phyloP scores from a whole-genome alignment of 2,888 invertebrate genomes.

The Andrena fulva region DNA sequence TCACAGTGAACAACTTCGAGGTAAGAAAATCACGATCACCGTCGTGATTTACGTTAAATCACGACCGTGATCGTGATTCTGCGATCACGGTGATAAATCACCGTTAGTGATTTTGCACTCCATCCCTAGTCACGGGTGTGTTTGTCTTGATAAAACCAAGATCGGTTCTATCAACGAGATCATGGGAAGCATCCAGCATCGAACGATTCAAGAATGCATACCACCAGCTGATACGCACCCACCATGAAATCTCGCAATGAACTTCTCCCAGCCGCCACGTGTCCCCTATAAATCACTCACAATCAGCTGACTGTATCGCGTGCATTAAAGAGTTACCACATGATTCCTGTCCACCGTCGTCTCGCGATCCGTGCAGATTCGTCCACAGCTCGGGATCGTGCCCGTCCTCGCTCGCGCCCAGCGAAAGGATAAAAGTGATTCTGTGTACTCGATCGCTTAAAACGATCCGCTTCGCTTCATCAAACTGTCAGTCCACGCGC shows the following conservation, averaged over 20 bases:
- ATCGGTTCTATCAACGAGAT: no score
- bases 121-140: no score
- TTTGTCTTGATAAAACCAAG: no score
- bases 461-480: conserved; percentile 59
- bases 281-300: conserved; percentile 7
- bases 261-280: neutral
- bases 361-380: no score
- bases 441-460: conserved; percentile 59
- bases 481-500: conserved; percentile 60
- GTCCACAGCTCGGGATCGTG: neutral
- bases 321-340: conserved; percentile 20
- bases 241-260: neutral
- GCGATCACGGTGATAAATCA: no score
- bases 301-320: neutral
- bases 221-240: neutral
- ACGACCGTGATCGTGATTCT: no score
- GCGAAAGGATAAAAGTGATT: conserved; percentile 60
- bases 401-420: conserved; percentile 2
- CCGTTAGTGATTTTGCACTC: no score
- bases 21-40: no score
- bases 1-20: no score
- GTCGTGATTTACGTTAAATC: no score
- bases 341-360: neutral
- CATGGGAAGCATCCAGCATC: neutral
- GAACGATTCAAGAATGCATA: neutral